Conservation (phyloP, 2,113 vertebrate species). For the Semnornis frantzii region DNA sequence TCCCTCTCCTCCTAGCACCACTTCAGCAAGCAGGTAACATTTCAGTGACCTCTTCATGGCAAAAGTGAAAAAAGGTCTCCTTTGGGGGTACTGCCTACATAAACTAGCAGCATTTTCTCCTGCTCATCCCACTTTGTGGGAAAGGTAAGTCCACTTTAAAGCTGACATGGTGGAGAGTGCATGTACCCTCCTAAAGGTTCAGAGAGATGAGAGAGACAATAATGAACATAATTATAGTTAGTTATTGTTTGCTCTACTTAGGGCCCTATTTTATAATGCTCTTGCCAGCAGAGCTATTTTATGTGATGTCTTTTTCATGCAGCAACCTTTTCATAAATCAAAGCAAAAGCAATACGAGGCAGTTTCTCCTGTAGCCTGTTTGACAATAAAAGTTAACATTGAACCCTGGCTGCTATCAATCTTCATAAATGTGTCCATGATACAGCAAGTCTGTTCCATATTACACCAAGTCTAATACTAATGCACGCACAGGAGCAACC, state of each 20-base stretch:
- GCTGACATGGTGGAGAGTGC: neutral
- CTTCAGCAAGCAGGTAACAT: neutral
- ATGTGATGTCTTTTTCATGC: constrained; percentile 66
- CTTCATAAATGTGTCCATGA: constrained; percentile 75
- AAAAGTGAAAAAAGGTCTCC: neutral
- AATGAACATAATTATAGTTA: constrained; percentile 63
- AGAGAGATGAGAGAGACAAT: neutral
- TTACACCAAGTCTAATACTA: constrained; percentile 34
- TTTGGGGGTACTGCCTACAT: neutral
- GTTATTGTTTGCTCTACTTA: constrained; percentile 68
- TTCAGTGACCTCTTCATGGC: neutral
- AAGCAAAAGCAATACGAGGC: constrained; percentile 64
- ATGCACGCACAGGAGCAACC: constrained; percentile 57
- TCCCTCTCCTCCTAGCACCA: neutral
- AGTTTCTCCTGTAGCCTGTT: constrained; percentile 66
- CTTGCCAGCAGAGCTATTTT: constrained; percentile 57
- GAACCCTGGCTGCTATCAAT: constrained; percentile 72
- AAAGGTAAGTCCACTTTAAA: neutral
- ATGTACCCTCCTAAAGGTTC: neutral
- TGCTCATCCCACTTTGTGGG: neutral
- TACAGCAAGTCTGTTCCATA: constrained; percentile 13
- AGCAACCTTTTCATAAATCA: constrained; percentile 76
- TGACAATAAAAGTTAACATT: constrained; percentile 76
- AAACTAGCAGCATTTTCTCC: neutral
- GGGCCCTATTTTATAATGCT: neutral